These are phyloP conservation scores for Glyphotaelius pellucidus DNA, from an alignment of 2,888 invertebrate genomes.

Conservation along the genomic window DNA sequence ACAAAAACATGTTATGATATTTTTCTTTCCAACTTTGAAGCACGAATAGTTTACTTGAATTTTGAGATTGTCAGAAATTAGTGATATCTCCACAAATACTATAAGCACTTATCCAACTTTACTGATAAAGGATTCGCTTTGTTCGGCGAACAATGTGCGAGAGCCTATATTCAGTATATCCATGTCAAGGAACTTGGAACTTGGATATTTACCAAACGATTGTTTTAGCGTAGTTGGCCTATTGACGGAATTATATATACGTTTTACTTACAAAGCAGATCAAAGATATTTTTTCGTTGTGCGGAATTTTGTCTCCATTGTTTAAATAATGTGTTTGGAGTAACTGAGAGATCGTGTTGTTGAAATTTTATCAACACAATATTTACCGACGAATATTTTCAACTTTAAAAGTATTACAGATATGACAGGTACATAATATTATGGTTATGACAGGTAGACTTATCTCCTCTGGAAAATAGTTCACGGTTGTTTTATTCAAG, in stretches of 20 bases:
- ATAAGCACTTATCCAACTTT: constrained; percentile 10
- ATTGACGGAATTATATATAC: neutral
- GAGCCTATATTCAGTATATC: neutral
- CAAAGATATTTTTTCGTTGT: neutral
- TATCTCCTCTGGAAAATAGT: no score
- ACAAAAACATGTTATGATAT: neutral
- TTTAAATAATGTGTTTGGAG: no score
- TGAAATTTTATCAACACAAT: no score
- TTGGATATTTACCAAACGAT: constrained; percentile 13
- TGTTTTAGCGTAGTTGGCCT: neutral
- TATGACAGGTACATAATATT: no score
- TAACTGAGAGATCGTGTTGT: no score
- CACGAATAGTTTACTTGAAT: no score
- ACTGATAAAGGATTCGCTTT: constrained; percentile 26
- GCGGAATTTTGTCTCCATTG: neutral
- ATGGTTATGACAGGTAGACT: no score
- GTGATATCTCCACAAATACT: neutral
- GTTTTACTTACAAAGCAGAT: neutral
- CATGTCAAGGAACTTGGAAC: neutral
- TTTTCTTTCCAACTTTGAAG: no score
- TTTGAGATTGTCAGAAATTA: constrained; percentile 7
- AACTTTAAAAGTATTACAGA: no score
- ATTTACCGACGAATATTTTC: no score
- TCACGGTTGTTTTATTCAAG: no score
- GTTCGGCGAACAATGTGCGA: neutral